phyloP scores from a whole-genome alignment of 2,113 vertebrate genomes.

The Vidua macroura region DNA sequence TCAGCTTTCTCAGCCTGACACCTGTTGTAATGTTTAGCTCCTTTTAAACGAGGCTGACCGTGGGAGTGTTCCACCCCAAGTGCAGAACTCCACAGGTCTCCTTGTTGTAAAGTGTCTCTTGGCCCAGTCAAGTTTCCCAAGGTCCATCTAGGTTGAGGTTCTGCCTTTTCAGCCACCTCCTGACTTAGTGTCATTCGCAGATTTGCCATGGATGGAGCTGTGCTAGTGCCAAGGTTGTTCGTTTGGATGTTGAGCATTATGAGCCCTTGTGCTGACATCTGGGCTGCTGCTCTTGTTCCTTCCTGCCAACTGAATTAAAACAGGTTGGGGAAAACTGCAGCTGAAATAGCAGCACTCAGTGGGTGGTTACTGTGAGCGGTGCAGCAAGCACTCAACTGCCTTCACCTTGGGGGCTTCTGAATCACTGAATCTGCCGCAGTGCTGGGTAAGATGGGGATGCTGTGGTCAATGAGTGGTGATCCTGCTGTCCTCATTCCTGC shows the following conservation, averaged over 20 bases:
- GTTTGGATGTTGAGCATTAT: background rate
- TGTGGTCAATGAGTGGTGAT: background rate
- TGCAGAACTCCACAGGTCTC: background rate
- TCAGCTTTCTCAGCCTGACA: background rate
- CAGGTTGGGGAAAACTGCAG: background rate
- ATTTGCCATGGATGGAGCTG: background rate
- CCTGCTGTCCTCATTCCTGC: background rate
- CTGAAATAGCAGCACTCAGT: background rate
- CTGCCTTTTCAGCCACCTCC: background rate
- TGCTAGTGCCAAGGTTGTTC: background rate
- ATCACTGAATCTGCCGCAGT: background rate
- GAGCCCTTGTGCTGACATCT: background rate
- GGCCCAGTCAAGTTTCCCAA: background rate
- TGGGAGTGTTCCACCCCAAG: background rate
- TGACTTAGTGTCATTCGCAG: fast-evolving
- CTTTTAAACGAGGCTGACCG: background rate
- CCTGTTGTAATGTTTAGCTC: fast-evolving
- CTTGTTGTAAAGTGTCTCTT: background rate
- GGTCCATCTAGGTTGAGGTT: background rate
- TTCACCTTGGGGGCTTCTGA: background rate
- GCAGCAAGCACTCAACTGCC: background rate
- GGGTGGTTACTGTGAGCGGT: background rate
- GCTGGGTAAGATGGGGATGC: background rate
- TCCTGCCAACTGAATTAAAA: background rate
- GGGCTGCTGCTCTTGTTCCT: background rate